phyloP scores from a whole-genome alignment of 2,888 invertebrate species.

The Tricholauxania praeusta region DNA sequence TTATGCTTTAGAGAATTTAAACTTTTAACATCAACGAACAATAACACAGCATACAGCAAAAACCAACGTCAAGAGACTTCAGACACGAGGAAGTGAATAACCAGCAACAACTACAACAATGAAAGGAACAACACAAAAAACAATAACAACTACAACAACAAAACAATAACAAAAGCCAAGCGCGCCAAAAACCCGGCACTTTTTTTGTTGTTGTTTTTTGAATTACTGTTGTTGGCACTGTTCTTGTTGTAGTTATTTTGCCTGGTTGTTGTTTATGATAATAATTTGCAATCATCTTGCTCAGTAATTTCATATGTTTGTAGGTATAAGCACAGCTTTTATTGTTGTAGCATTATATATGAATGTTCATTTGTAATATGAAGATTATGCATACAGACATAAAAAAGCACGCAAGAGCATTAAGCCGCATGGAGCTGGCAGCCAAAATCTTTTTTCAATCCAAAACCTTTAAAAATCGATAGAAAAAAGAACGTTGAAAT shows the following conservation, averaged over 20 bases:
- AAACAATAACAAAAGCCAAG: no score
- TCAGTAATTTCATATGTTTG: slow-evolving; percentile 29
- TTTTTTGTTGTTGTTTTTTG: neutral
- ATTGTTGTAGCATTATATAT: slow-evolving; percentile 8
- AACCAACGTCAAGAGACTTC: neutral
- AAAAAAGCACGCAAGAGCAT: neutral
- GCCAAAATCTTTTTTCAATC: no score
- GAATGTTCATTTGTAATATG: neutral
- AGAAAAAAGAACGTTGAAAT: no score
- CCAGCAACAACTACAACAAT: no score
- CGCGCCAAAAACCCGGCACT: no score
- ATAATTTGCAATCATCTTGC: slow-evolving; percentile 35
- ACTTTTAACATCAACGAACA: slow-evolving; percentile 18
- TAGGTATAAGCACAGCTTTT: neutral
- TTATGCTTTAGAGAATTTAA: slow-evolving; percentile 13
- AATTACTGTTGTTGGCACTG: slow-evolving; percentile 1
- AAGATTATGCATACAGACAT: slow-evolving; percentile 2
- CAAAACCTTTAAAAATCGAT: no score
- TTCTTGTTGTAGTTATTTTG: neutral
- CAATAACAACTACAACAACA: no score
- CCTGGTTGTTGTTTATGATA: slow-evolving; percentile 25
- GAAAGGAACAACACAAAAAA: no score
- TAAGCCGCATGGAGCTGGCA: no score
- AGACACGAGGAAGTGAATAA: neutral
- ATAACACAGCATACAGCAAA: neutral